These are phyloP conservation scores for Bombus difficillimus DNA, from an alignment of 1,140 invertebrate genomes.

Conservation along the genomic window DNA sequence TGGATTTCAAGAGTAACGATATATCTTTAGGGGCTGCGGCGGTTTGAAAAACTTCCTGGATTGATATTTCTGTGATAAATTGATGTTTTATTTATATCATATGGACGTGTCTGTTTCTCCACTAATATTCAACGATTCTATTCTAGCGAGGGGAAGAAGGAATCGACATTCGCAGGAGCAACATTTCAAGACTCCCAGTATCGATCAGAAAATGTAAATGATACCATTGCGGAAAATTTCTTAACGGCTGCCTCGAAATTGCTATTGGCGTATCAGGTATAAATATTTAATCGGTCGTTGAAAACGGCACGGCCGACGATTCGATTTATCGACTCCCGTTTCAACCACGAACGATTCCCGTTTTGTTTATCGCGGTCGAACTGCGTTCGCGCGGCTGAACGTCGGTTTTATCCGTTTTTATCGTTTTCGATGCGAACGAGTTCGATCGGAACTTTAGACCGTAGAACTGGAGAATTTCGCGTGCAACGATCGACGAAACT, in stretches of 20 bases:
- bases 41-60: too few species aligned
- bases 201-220: not conserved
- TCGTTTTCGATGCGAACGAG: slow-evolving; percentile 9
- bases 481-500: not conserved
- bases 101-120: too few species aligned
- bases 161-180: not conserved
- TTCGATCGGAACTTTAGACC: not conserved
- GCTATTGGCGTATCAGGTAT: slow-evolving; percentile 9
- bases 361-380: slow-evolving; percentile 34
- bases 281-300: slow-evolving; percentile 48
- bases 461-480: not conserved
- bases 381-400: not conserved
- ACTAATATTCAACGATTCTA: not conserved
- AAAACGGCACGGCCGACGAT: slow-evolving; percentile 1
- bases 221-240: not conserved
- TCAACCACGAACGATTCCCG: slow-evolving; percentile 3
- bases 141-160: not conserved
- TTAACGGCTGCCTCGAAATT: not conserved
- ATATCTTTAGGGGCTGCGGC: too few species aligned
- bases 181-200: not conserved
- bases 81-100: too few species aligned
- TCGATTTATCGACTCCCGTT: slow-evolving; percentile 19
- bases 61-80: too few species aligned
- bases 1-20: too few species aligned
- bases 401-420: slow-evolving; percentile 32